Base-by-base conservation (phyloP, 2,113 vertebrate genomes). In the Capreolus pygargus region DNA sequence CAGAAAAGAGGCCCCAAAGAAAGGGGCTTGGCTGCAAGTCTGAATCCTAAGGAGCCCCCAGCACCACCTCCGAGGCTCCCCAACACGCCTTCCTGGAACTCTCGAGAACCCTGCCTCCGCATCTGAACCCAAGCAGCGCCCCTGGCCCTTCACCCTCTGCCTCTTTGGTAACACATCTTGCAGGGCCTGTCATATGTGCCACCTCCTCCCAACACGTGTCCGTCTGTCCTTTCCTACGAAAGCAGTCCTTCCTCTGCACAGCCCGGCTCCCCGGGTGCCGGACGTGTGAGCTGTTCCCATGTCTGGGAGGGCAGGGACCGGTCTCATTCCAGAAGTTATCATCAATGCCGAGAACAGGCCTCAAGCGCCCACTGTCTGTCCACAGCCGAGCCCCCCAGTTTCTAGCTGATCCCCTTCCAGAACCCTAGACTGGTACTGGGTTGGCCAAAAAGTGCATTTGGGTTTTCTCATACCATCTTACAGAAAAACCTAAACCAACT, bases 281-380 rank as follows among this genome's bases (percentile, higher is more conserved):
- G 15, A 21, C 1, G 3, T 2, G 0, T 1, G 1, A 0, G 5
- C 2, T 1, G 33, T 3, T 16, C 15, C 27, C 0, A 0, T 6
- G 78, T 79, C 78, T 2, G 8, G 25, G 12, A 14, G 33, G 39
- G 33, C 45, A 19, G 55, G 39, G n/a, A 43, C 50, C 0, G 0
- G 52, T 47, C 39, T 5, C 10, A 27, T 4, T 21, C 30, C 43
- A 4, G 1, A 36, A 27, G 7, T 16, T 33, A 33, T 6, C 43
- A 3, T 60, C 13, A 54, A 39, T 0, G 27, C 36, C 60, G 4
- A 27, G 52, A 86, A 85, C 28, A 39, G 70, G 54, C 39, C 60
- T 12, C 12, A 30, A 13, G 25, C 0, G 1, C 50, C 54, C 3
- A 4, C 9, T 3, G 36, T 33, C 27, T 47, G 45, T 14, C 55